Evolutionary conservation across 1,140 invertebrate species (phyloP), one percentile per base, ranked within the genome.

Genomic region (Neodiprion virginianus): DNA sequence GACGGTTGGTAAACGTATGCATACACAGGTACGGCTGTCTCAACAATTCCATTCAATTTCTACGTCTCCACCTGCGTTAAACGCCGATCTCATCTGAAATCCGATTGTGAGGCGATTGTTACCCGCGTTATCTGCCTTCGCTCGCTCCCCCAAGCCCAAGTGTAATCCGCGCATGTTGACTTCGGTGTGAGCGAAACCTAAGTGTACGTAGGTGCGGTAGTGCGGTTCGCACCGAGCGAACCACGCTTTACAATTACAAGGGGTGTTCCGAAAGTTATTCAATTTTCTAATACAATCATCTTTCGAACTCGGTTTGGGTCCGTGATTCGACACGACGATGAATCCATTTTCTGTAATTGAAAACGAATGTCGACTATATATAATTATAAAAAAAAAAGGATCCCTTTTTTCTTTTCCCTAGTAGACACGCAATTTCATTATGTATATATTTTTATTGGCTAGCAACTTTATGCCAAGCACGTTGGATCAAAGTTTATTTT

Each of bases 171-270:
- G 28, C 28, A 40, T 40, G 2, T 2, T 40, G 28, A 40, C 28
- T 61, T 61, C 53, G 53, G 53, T 61, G 53, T 61, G 53, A 61
- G 53, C 11, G n/a, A 61, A 61, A 61, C 53, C 53, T 61, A 61
- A 61, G 53, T 61, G 53, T 61, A 61, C 53, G n/a, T 61, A 61
- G 53, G 53, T 61, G 53, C 53, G 53, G 53, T 61, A 61, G 53
- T 61, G 53, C 53, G 53, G 53, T 61, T 61, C 53, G 53, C 53
- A 61, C 53, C 53, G 53, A 12, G 8, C 53, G 53, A 61, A 61
- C 8, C 53, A 61, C 53, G 53, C 53, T 61, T 61, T 61, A 61
- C 11, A 61, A 61, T 61, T 61, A 61, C 53, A 61, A 61, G 53
- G 53, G 53, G 53, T 61, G 53, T 61, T 61, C 53, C 7, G 8